Conservation (phyloP, 2,888 invertebrate genomes). For the Arrhopalites spinosus region DNA sequence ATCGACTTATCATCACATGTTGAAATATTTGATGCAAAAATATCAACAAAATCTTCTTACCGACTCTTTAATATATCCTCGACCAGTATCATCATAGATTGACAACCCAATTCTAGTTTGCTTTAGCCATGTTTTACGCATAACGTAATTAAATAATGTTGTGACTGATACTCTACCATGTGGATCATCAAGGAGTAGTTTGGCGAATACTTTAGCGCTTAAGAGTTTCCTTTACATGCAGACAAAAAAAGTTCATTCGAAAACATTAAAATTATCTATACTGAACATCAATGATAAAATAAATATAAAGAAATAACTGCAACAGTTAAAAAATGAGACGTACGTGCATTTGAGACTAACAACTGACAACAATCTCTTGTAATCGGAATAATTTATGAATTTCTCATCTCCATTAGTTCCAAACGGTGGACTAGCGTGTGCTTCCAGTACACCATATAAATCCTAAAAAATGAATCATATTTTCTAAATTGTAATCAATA, state of each 20-base stretch:
- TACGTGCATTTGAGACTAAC: constrained; percentile 77
- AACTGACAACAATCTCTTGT: constrained; percentile 72
- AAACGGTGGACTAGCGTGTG: constrained; percentile 73
- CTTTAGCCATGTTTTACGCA: constrained; percentile 93
- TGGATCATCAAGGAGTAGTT: constrained; percentile 82
- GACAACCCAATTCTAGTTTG: constrained; percentile 93
- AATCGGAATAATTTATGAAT: constrained; percentile 83
- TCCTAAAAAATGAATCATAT: constrained; percentile 61
- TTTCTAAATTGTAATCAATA: background rate
- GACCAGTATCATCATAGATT: constrained; percentile 89
- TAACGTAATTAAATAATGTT: constrained; percentile 91
- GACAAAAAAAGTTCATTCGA: too few species aligned
- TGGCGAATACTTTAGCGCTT: constrained; percentile 83
- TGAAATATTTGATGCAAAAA: constrained; percentile 3
- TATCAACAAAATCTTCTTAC: constrained; percentile 60
- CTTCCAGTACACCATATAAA: constrained; percentile 82
- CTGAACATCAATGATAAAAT: background rate
- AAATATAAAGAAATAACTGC: background rate
- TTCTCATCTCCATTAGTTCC: constrained; percentile 74
- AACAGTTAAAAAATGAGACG: constrained; percentile 33
- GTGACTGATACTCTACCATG: constrained; percentile 86
- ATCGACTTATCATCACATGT: background rate
- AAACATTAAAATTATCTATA: too few species aligned
- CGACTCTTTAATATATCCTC: constrained; percentile 84
- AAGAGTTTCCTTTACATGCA: constrained; percentile 67